Conservation (phyloP, 2,888 invertebrate species). For the Hypolimnas misippus region DNA sequence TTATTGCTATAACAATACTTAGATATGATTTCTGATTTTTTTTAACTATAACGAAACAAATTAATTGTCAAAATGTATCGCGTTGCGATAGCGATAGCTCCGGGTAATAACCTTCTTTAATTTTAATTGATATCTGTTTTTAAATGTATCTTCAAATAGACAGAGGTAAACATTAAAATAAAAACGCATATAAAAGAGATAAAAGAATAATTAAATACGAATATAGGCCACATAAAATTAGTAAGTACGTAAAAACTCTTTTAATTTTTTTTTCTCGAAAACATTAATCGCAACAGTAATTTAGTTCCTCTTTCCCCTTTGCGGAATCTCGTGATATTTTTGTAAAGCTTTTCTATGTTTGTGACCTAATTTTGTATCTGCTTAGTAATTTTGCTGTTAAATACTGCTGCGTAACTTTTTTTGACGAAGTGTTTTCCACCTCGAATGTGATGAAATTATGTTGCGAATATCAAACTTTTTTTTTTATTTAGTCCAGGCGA, state of each 20-base stretch:
- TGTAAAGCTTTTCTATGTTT: constrained; percentile 9
- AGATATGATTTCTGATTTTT: too few relatives aligned
- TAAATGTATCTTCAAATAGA: neutral
- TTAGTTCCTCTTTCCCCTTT: constrained; percentile 20
- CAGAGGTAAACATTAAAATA: neutral
- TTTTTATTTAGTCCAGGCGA: too few relatives aligned
- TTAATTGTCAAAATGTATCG: too few relatives aligned
- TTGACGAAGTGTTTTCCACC: too few relatives aligned
- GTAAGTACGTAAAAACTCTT: constrained; percentile 8
- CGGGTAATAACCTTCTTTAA: too few relatives aligned
- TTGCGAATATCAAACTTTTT: too few relatives aligned
- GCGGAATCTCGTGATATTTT: constrained; percentile 22
- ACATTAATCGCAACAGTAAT: constrained; percentile 16
- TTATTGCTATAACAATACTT: too few relatives aligned
- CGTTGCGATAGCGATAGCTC: too few relatives aligned
- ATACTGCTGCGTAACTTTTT: neutral
- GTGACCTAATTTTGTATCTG: constrained; percentile 21
- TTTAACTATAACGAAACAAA: too few relatives aligned
- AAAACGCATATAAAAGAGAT: neutral
- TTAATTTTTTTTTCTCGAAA: constrained; percentile 12
- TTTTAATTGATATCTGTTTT: too few relatives aligned
- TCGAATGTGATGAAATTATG: too few relatives aligned
- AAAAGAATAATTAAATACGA: constrained; percentile 8
- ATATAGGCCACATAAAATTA: constrained; percentile 17
- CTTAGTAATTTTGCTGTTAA: neutral